Evolutionary conservation across 2,888 invertebrate species (phyloP), one percentile per base, ranked within the genome.

Genomic region (Tortrix viridana): DNA sequence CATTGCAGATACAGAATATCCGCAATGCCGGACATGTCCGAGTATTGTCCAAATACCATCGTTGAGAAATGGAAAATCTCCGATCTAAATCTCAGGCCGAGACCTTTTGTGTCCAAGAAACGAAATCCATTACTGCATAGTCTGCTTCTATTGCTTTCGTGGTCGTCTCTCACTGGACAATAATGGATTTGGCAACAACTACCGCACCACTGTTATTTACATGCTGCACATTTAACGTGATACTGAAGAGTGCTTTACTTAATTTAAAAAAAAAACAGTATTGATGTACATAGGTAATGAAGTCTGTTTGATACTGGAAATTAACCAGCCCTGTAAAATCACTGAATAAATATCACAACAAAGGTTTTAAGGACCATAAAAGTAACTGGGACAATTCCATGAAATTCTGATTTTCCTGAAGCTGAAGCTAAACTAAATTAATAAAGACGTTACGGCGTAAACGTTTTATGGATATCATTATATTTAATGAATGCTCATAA

Each of bases 1-100:
- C n/a, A n/a, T n/a, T n/a, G n/a, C n/a, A n/a, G n/a, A n/a, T n/a
- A n/a, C n/a, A n/a, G n/a, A n/a, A n/a, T n/a, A 26, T 26, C 26
- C 9, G 26, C 9, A 26, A 26, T 26, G 26, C 26, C 12, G n/a
- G 38, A 14, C 14, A 38, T 38, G 38, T 38, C 2, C 22, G 18
- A 9, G 23, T 23, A 44, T 56, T 56, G 12, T 26, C 20, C 55
- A 23, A 48, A 61, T 76, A 77, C 75, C 76, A 74, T 77, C 74
- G 75, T 77, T 74, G 76, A 54, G 71, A 80, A 82, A 79, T 80
- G 72, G 72, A 78, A 81, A 80, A 82, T 78, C 72, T 77, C 72
- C 67, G 72, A 72, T 77, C 73, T 75, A 77, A 78, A 80, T 79
- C 71, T 75, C 65, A 69, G 66, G 73, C 69, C 67, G 66, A 74